Conservation (phyloP, 2,113 vertebrate genomes). For the Callionymus lyra region DNA sequence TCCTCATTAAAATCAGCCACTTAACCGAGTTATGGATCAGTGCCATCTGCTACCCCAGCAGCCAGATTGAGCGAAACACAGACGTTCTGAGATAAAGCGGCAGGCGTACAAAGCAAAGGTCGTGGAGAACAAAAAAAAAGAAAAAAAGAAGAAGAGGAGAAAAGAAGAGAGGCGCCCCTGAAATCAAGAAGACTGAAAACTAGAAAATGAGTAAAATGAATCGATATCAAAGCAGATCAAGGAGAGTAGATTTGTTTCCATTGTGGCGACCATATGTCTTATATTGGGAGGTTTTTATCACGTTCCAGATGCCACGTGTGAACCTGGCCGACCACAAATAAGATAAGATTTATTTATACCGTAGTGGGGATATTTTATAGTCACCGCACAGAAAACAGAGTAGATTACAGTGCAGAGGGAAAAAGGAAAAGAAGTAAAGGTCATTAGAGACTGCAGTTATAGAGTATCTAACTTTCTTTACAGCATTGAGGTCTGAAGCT, state of each 20-base stretch:
- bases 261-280: conserved; percentile 27
- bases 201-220: conserved; percentile 2
- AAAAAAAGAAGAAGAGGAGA: conserved; percentile 1
- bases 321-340: no score
- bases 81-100: conserved; percentile 11
- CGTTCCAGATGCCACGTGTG: conserved; percentile 31
- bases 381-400: no score
- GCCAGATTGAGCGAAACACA: conserved; percentile 17
- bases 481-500: no score
- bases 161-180: background rate
- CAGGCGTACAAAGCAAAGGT: conserved; percentile 9
- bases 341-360: no score
- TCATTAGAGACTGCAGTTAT: no score
- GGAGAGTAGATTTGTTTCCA: conserved; percentile 30
- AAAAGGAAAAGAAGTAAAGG: no score
- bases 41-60: conserved; percentile 39
- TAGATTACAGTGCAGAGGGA: no score
- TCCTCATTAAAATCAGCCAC: conserved; percentile 30
- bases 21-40: conserved; percentile 45
- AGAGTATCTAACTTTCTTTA: no score
- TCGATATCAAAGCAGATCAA: conserved; percentile 11
- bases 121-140: conserved; percentile 4
- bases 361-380: no score
- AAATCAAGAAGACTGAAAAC: no score
- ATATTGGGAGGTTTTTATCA: conserved; percentile 32